Evolutionary conservation across 1,140 invertebrate species (phyloP).

Genomic region (Drosophila watanabei): DNA sequence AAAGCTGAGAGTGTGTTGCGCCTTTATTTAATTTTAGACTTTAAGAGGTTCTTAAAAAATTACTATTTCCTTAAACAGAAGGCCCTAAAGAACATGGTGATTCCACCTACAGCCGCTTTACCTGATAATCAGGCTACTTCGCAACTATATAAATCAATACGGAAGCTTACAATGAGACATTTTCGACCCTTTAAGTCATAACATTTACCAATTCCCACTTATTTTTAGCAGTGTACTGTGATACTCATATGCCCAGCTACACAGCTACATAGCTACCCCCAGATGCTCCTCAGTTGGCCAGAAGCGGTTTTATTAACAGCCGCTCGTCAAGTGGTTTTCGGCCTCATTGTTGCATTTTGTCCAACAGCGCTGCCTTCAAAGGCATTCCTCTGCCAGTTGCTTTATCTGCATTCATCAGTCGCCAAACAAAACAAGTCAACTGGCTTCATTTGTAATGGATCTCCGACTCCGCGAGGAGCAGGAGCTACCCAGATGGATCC

Average conservation of each 20-base stretch:
- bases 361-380: conserved; percentile 71
- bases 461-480: conserved; percentile 7
- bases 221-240: neutral
- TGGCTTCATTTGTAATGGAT: conserved; percentile 74
- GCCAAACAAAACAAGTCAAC: conserved; percentile 71
- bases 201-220: neutral
- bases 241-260: neutral
- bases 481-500: conserved; percentile 1
- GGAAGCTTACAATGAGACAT: too few species aligned
- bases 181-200: too few species aligned
- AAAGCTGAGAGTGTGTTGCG: too few species aligned
- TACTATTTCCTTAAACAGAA: too few species aligned
- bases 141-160: too few species aligned
- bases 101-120: too few species aligned
- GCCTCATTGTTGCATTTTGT: conserved; percentile 76
- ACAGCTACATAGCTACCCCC: neutral
- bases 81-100: too few species aligned
- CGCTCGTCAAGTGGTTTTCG: conserved; percentile 70
- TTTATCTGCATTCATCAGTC: conserved; percentile 82
- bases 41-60: too few species aligned
- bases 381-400: conserved; percentile 63
- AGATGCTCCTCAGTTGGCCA: conserved; percentile 5
- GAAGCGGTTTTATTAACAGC: conserved; percentile 62
- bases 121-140: too few species aligned
- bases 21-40: too few species aligned